Conservation (phyloP, 2,113 vertebrate species). For the Hippoglossus stenolepis region DNA sequence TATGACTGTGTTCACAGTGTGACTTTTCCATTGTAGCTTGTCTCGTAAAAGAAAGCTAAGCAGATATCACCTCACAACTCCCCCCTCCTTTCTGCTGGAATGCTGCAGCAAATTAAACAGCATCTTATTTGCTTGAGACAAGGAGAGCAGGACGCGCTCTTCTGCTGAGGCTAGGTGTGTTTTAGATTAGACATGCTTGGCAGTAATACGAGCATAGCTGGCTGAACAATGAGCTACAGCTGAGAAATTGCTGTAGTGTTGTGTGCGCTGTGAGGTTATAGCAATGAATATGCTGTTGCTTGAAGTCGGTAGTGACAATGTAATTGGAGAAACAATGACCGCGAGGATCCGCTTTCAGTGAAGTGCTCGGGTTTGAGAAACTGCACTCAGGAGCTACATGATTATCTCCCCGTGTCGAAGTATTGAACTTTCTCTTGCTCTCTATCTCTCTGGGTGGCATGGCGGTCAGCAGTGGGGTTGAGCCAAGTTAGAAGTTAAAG, state of each 20-base stretch:
- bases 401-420: slow-evolving; percentile 50
- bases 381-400: slow-evolving; percentile 23
- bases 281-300: slow-evolving; percentile 63
- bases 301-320: slow-evolving; percentile 54
- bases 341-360: slow-evolving; percentile 58
- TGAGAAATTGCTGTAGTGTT: slow-evolving; percentile 29
- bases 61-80: slow-evolving; percentile 43
- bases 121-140: slow-evolving; percentile 69
- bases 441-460: slow-evolving; percentile 24
- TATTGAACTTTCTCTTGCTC: slow-evolving; percentile 45
- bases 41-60: slow-evolving; percentile 49
- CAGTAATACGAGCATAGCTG: slow-evolving; percentile 63
- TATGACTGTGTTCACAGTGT: slow-evolving; percentile 43
- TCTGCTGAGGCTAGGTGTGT: slow-evolving; percentile 77
- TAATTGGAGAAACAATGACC: slow-evolving; percentile 65
- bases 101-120: slow-evolving; percentile 71
- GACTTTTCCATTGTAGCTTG: slow-evolving; percentile 46
- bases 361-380: slow-evolving; percentile 11
- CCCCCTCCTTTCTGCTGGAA: slow-evolving; percentile 37
- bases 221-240: slow-evolving; percentile 73
- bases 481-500: slow-evolving; percentile 41
- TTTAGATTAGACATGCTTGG: slow-evolving; percentile 82
- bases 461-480: slow-evolving; percentile 45
- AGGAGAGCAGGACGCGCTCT: slow-evolving; percentile 43
- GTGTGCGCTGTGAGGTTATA: slow-evolving; percentile 15